Evolutionary conservation across 2,888 invertebrate genomes (phyloP), one percentile per base, ranked within the genome.

Genomic region (Drosophila cracens): DNA sequence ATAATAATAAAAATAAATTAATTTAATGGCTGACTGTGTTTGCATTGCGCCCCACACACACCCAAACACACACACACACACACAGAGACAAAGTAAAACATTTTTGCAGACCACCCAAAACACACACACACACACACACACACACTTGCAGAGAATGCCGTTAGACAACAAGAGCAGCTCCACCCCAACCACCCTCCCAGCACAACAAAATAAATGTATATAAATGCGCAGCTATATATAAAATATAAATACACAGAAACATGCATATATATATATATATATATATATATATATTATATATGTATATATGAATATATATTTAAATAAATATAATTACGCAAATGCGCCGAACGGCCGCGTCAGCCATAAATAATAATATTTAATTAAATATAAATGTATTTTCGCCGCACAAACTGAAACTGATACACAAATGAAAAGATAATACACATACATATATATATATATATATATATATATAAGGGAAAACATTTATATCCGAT

Each of bases 1-100:
- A 84, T 81, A 90, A 90, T 84, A 91, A 91, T 91, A 91, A 91
- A 91, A 90, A 90, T 91, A 91, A 91, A 91, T 91, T 90, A 90
- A 90, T 90, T 90, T 91, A 82, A 91, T 89, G 87, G 58, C 67
- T 60, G 71, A 68, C 70, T 70, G 68, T 76, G 76, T 65, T 70
- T 76, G 71, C 67, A 59, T 49, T 68, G 64, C 16, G 67, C 53
- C 53, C 58, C 33, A n/a, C 57, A 18, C 27, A 40, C 54, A 21
- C 56, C 33, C 31, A 51, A 46, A 31, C 58, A 53, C 34, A 56
- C 54, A n/a, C 68, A 54, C 43, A 61, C 49, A 29, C 34, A 48
- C 38, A n/a, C 33, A 61, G 33, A 33, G 57, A 49, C 60, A 67
- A 29, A 31, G 43, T 54, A 51, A 59, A 62, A 74, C 48, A 62